Base-by-base conservation (phyloP, 2,888 invertebrate genomes). In the Crioceris asparagi region DNA sequence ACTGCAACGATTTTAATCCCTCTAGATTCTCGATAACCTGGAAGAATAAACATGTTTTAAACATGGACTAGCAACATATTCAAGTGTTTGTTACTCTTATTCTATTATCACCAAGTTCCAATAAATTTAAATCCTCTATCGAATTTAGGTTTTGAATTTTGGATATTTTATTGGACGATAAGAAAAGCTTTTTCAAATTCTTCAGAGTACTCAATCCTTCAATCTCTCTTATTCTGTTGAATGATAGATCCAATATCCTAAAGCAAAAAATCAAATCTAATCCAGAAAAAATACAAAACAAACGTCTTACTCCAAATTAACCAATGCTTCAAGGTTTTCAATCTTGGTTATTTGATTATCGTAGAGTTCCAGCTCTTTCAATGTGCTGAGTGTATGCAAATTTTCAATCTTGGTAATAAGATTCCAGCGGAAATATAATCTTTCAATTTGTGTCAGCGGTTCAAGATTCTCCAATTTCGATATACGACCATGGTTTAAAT, bases 71-170 rank as follows among this genome's bases (percentile, higher is more conserved):
- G 21, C 21, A 21, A 21, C 10, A 21, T 7, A n/a, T n/a, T n/a
- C n/a, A n/a, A n/a, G n/a, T 21, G 7, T 21, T 8, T 27, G 67
- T 62, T 66, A 86, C 86, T 61, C 88, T 72, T 50, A 94, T 76
- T 60, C 81, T 84, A 62, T 99, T 99, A 52, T 96, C 92, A 0
- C 98, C 98, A 36, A 99, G 66, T 62, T 99, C 98, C 5, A 98
- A 65, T 60, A 90, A 70, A 29, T 80, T 82, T 26, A 98, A 65
- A 41, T 83, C 78, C 1, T 73, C 72, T 35, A 97, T 67, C 60
- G 83, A 79, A 34, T 74, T 74, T n/a, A 97, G 54, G 64, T 93
- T 92, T 61, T 92, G 83, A 41, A 97, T 92, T 58, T 80, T 79
- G 0, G 69, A 60, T 18, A 97, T 83, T 67, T 83, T 88, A 62